Evolutionary conservation across 2,797 vertebrate genomes (phyloP).

Genomic region (Argyrosomus regius): DNA sequence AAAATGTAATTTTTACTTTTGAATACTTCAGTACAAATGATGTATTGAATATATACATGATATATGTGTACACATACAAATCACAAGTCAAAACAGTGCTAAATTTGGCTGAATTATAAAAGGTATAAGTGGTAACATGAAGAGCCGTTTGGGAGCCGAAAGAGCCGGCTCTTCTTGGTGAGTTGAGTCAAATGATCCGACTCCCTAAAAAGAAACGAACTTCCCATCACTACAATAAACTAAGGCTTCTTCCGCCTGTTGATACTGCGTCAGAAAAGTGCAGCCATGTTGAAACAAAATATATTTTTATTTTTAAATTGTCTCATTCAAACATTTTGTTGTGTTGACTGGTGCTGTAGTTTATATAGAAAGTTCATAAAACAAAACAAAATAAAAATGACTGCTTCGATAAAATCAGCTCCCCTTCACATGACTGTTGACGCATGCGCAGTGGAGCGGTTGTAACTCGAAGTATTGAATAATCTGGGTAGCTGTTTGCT

Average conservation of each 20-base stretch:
- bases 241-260: slow-evolving; percentile 44
- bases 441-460: slow-evolving; percentile 69
- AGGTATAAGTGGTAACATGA: no score
- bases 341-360: accelerated
- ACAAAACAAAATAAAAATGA: neutral
- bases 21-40: no score
- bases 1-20: no score
- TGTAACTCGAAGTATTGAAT: slow-evolving; percentile 55
- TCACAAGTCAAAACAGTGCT: no score
- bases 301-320: neutral
- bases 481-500: slow-evolving; percentile 51
- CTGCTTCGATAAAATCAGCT: neutral
- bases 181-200: no score
- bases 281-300: neutral
- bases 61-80: no score
- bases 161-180: no score
- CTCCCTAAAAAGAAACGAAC: no score
- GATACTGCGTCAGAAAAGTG: slow-evolving; percentile 49
- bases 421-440: slow-evolving; percentile 42
- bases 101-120: no score
- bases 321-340: accelerated
- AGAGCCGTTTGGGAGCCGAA: no score
- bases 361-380: neutral
- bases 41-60: no score
- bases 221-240: no score